Conservation (phyloP, 2,797 vertebrate genomes). For the Myotis vivesi region DNA sequence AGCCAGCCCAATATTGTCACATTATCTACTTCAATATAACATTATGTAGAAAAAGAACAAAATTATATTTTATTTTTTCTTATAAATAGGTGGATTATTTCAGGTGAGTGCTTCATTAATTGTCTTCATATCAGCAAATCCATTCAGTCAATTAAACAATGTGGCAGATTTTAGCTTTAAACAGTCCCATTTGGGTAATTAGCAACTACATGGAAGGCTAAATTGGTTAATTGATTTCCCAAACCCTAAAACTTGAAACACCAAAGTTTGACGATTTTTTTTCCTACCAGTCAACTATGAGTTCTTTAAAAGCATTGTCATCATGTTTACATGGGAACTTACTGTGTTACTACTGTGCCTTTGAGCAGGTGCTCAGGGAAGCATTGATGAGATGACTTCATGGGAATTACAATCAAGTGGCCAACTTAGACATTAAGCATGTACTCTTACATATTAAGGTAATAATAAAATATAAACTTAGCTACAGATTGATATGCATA, state of each 20-base stretch:
- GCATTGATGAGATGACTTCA: background rate
- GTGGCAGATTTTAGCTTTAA: conserved; percentile 24
- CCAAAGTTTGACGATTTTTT: background rate
- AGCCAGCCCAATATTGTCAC: conserved; percentile 29
- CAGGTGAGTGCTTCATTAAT: conserved; percentile 19
- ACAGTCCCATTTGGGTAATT: conserved; percentile 4
- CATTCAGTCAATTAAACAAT: background rate
- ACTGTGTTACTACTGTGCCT: background rate
- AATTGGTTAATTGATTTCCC: background rate
- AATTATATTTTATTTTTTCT: conserved; percentile 41
- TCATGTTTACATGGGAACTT: background rate
- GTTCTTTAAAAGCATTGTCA: background rate
- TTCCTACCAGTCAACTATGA: background rate
- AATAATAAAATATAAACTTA: background rate
- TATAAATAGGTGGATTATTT: conserved; percentile 64
- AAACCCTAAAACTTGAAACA: background rate
- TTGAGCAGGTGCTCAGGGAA: background rate
- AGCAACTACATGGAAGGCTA: conserved; percentile 10
- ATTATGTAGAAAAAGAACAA: conserved; percentile 47
- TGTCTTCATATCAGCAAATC: background rate
- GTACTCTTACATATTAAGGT: background rate
- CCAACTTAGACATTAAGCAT: background rate
- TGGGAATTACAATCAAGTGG: background rate
- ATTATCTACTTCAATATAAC: conserved; percentile 63
- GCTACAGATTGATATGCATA: background rate